These are phyloP conservation scores for Malacoctenus gilli DNA, from an alignment of 2,797 vertebrate genomes.

Conservation along the genomic window DNA sequence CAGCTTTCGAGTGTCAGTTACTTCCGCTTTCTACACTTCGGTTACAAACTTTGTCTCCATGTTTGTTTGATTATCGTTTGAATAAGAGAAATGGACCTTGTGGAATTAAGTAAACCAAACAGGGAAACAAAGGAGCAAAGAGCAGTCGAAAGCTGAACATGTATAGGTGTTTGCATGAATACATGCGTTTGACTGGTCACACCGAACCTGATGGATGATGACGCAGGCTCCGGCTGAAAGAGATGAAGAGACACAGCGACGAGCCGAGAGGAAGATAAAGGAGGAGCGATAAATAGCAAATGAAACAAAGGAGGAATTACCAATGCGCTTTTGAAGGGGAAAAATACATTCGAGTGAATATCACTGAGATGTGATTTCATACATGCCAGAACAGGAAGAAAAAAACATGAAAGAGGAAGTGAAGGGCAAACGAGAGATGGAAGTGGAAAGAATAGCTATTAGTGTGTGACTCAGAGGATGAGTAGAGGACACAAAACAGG, in stretches of 20 bases:
- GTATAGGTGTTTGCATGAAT: conserved; percentile 17
- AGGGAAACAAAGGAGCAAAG: background rate
- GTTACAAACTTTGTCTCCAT: background rate
- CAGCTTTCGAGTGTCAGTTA: background rate
- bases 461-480: conserved; percentile 61
- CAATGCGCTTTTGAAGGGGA: conserved; percentile 39
- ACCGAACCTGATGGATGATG: conserved; percentile 55
- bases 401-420: conserved; percentile 48
- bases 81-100: conserved; percentile 2
- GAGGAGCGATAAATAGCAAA: conserved; percentile 57
- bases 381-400: conserved; percentile 16
- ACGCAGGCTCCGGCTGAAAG: conserved; percentile 29
- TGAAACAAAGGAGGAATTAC: conserved; percentile 49
- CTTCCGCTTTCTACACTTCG: conserved; percentile 13
- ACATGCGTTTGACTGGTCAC: conserved; percentile 23
- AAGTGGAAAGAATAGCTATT: conserved; percentile 62
- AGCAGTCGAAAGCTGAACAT: background rate
- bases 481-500: conserved; percentile 66
- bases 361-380: conserved; percentile 35
- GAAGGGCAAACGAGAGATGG: conserved; percentile 67
- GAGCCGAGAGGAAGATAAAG: conserved; percentile 61
- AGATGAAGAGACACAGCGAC: conserved; percentile 57
- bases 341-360: conserved; percentile 50
- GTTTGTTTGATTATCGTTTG: conserved; percentile 17
- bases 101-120: too few relatives aligned